Base-by-base conservation (phyloP, 2,797 vertebrate species). In the Crenichthys baileyi region DNA sequence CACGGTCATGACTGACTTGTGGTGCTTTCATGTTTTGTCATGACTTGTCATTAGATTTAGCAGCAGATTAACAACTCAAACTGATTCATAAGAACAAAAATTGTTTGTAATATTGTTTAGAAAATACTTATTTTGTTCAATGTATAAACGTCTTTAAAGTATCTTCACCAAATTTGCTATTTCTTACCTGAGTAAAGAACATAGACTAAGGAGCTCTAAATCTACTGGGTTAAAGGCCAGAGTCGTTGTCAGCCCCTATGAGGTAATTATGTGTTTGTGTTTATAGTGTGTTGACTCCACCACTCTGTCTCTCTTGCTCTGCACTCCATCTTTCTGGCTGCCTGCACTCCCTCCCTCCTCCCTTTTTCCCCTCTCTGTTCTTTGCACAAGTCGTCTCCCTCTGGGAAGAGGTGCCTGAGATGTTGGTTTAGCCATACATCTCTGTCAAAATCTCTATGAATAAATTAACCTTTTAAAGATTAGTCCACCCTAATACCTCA, bases 401-500 rank as follows among this genome's bases (percentile, higher is more conserved):
- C 95, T 95, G 95, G 97, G 96, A 96, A 96, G 96, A 96, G 95
- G 96, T 97, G 97, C 96, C 96, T 91, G 89, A 95, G 96, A 96
- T 95, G 96, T 89, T 89, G 94, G 92, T 95, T 96, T 77, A 93
- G 95, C 97, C 96, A 98, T 99, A 98, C 96, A 96, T 98, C 97
- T 98, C 96, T 97, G 97, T 97, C 98, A 98, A 97, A 98, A 98
- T 97, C 97, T 98, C 98, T 97, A 99, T 99, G 98, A 99, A 99
- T 99, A 99, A 99, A 99, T 99, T 99, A 99, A 99, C 98, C 98
- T 99, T 99, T 96, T 97, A 98, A 98, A 99, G 98, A 99, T 99
- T 99, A 99, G 98, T 97, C 96, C 96, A 96, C 97, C 96, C 96
- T 97, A 97, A 97, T 97, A 98, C 98, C 97, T 96, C 96, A 89